A percentile compares a stretch with the other conserved stretches of the same genome.
Conservation (phyloP, 2,113 vertebrate species). For the Lontra canadensis region DNA sequence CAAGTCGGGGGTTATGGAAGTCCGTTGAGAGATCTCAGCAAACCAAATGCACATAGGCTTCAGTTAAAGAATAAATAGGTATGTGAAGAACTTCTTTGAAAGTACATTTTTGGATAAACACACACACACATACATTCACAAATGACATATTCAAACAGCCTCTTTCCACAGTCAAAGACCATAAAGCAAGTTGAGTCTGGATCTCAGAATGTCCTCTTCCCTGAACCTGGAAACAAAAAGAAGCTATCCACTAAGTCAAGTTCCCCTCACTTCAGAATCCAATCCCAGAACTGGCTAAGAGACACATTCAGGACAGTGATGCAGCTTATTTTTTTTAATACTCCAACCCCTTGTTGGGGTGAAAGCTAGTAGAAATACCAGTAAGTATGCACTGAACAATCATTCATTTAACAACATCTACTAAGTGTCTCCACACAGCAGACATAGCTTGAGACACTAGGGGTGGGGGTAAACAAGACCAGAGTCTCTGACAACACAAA, state of each 20-base stretch:
- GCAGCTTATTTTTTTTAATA: background rate
- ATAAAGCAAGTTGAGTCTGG: background rate
- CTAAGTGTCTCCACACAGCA: background rate
- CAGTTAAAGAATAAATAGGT: background rate
- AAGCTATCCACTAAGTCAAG: background rate
- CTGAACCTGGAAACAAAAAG: background rate
- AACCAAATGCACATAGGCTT: background rate
- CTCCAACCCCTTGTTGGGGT: background rate
- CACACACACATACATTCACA: background rate
- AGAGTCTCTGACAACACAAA: background rate
- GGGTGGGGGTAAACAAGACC: background rate
- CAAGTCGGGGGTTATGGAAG: background rate
- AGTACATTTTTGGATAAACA: background rate
- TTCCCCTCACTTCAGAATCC: background rate
- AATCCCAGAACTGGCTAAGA: background rate
- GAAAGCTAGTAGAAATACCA: background rate
- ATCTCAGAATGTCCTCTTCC: background rate
- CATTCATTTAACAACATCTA: constrained; percentile 44
- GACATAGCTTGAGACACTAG: background rate
- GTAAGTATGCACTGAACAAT: background rate
- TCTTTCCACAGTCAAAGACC: background rate
- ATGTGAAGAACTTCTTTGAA: background rate
- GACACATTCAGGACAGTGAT: background rate
- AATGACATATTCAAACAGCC: background rate
- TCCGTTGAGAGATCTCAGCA: background rate